Conservation (phyloP, 2,888 invertebrate species). For the Seira musarum region DNA sequence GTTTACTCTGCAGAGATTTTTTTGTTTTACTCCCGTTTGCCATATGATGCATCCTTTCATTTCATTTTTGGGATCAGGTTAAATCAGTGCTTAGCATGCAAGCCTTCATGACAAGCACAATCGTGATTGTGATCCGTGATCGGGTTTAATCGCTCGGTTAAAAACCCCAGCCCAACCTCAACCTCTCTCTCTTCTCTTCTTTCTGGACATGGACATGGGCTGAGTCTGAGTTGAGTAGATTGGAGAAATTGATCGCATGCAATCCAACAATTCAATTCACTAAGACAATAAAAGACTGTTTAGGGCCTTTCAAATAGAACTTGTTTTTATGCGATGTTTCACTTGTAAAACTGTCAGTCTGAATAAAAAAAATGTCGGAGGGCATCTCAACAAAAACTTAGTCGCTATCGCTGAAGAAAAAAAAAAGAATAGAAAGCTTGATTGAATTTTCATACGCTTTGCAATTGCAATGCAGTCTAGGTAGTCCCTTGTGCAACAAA, state of each 20-base stretch:
- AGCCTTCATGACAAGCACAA: not conserved
- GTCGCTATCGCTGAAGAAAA: too few relatives aligned
- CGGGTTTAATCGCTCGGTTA: not conserved
- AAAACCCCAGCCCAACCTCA: too few relatives aligned
- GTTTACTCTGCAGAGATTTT: slow-evolving; percentile 31
- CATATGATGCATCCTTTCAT: slow-evolving; percentile 23
- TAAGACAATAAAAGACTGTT: not conserved
- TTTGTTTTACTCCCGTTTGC: not conserved
- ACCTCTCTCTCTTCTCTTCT: too few relatives aligned
- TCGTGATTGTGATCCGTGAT: not conserved
- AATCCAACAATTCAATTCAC: not conserved
- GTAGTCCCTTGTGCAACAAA: too few relatives aligned
- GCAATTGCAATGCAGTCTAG: too few relatives aligned
- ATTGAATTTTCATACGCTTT: too few relatives aligned
- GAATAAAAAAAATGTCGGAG: too few relatives aligned
- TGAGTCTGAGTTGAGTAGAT: too few relatives aligned
- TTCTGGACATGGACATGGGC: not conserved
- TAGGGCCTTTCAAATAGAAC: not conserved
- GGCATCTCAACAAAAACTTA: too few relatives aligned
- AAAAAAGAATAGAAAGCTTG: too few relatives aligned
- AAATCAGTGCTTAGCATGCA: not conserved
- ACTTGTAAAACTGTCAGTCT: too few relatives aligned
- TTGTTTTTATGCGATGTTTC: not conserved
- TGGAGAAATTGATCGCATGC: not conserved
- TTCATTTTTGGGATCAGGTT: not conserved